Conservation (phyloP, 2,113 vertebrate species). For the Numenius arquata region DNA sequence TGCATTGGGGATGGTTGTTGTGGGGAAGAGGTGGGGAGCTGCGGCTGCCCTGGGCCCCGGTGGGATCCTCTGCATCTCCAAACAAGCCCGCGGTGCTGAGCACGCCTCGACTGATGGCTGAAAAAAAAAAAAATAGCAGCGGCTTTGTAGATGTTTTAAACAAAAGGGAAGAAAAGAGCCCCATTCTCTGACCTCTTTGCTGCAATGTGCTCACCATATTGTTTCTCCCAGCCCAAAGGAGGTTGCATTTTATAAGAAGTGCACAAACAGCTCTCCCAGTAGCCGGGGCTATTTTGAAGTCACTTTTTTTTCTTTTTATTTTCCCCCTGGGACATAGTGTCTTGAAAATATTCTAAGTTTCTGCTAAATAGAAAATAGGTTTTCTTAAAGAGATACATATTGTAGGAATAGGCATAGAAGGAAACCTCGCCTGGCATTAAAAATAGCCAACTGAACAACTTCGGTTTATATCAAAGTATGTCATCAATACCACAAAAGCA, state of each 20-base stretch:
- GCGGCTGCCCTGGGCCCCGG: neutral
- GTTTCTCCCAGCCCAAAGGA: neutral
- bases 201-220: neutral
- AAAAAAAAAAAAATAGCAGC: neutral
- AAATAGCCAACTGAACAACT: neutral
- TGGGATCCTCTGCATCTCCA: neutral
- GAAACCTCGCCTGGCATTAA: neutral
- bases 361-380: neutral
- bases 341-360: neutral
- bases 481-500: neutral
- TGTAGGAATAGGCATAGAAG: fast-evolving
- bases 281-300: neutral
- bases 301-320: neutral
- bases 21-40: neutral
- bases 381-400: neutral
- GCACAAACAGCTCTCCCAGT: neutral
- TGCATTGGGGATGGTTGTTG: fast-evolving
- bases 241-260: neutral
- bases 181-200: neutral
- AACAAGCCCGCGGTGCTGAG: fast-evolving
- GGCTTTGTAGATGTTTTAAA: neutral
- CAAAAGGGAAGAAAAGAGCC: neutral
- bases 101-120: fast-evolving
- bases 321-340: fast-evolving
- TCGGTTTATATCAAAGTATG: neutral